Conservation (phyloP, 1,140 invertebrate species). For the Drosophila gunungcola region DNA sequence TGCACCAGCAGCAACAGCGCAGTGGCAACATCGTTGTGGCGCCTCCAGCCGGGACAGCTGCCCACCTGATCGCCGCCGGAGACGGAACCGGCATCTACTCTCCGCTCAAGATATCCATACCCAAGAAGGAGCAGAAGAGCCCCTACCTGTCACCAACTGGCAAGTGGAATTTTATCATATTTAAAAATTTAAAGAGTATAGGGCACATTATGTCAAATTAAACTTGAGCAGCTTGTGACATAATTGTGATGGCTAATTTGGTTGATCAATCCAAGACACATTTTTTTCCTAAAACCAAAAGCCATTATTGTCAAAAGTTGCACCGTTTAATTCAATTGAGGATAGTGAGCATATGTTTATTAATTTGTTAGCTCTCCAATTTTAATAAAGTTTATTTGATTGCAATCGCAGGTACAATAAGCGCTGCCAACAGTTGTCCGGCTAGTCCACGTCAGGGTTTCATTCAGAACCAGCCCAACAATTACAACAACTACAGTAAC, state of each 20-base stretch:
- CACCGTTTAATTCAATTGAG: no score
- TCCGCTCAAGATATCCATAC: slow-evolving; percentile 84
- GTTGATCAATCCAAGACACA: no score
- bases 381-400: background rate
- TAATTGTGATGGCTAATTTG: no score
- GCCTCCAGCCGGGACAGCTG: slow-evolving; percentile 33
- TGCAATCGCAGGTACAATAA: slow-evolving; percentile 89
- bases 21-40: slow-evolving; percentile 81
- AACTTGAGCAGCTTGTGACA: no score
- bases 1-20: slow-evolving; percentile 66
- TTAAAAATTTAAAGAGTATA: background rate
- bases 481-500: slow-evolving; percentile 79
- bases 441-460: slow-evolving; percentile 92
- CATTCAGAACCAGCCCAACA: slow-evolving; percentile 79
- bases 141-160: slow-evolving; percentile 93
- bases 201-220: background rate
- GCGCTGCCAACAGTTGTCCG: slow-evolving; percentile 97
- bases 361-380: background rate
- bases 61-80: slow-evolving; percentile 51
- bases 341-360: background rate
- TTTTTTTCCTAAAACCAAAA: no score
- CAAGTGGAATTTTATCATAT: slow-evolving; percentile 60
- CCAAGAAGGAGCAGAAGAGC: slow-evolving; percentile 87
- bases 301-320: no score
- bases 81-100: slow-evolving; percentile 78